Evolutionary conservation across 2,888 invertebrate species (phyloP).

Genomic region (Cheilosia soror): DNA sequence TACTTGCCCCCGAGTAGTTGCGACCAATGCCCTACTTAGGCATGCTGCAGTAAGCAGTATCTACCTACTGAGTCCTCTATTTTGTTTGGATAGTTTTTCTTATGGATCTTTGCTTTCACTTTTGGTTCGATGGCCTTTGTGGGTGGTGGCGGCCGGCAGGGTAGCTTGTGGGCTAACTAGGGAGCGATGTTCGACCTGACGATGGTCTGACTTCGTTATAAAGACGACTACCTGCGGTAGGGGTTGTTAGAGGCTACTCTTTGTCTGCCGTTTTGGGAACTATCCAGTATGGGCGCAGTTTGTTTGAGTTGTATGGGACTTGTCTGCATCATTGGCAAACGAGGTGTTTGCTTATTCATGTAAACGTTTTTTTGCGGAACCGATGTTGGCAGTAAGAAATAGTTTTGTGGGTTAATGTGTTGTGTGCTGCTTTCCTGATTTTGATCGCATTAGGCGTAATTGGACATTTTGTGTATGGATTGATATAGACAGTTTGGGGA

Average conservation of each 20-base stretch:
- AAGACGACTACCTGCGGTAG: not conserved
- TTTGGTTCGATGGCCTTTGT: constrained; percentile 34
- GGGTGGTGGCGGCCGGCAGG: not conserved
- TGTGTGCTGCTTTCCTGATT: constrained; percentile 37
- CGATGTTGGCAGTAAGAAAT: constrained; percentile 19
- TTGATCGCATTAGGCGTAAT: constrained; percentile 56
- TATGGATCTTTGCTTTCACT: constrained; percentile 34
- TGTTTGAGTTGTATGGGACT: constrained; percentile 58
- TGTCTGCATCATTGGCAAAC: constrained; percentile 50
- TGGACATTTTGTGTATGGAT: constrained; percentile 44
- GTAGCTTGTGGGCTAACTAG: not conserved
- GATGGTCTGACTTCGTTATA: constrained; percentile 29
- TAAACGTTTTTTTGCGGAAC: constrained; percentile 28
- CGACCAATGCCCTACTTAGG: constrained; percentile 44
- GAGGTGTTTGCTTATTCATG: constrained; percentile 51
- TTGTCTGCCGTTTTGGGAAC: constrained; percentile 23
- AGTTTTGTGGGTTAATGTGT: constrained; percentile 67
- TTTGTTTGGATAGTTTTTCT: constrained; percentile 15
- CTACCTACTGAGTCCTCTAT: constrained; percentile 20
- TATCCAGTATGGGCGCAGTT: constrained; percentile 18
- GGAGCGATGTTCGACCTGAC: constrained; percentile 18
- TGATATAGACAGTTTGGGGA: constrained; percentile 38
- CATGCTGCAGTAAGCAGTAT: constrained; percentile 20
- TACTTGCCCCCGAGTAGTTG: constrained; percentile 26
- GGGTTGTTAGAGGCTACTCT: constrained; percentile 6